Percentiles rank a stretch among this genome's conserved stretches.
Conservation (phyloP, 2,113 vertebrate species). For the Silurus meridionalis region DNA sequence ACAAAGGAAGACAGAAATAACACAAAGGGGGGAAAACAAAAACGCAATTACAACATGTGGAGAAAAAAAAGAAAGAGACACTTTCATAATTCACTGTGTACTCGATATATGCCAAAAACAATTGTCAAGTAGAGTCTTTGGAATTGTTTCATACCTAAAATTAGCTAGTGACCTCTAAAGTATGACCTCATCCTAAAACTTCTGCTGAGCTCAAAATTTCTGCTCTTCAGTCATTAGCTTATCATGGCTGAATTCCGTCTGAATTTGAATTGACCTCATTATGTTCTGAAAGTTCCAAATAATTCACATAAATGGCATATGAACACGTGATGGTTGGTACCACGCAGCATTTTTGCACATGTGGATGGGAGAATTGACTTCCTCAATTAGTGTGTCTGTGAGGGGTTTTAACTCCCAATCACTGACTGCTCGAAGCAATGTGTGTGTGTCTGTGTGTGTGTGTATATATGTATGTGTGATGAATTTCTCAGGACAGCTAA, state of each 20-base stretch:
- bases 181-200: neutral
- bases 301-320: neutral
- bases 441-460: neutral
- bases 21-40: neutral
- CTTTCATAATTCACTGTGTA: neutral
- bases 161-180: neutral
- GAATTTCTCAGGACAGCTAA: neutral
- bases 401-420: conserved; percentile 34
- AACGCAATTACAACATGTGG: neutral
- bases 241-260: neutral
- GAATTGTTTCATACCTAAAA: neutral
- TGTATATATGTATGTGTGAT: too few relatives aligned
- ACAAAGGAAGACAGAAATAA: neutral
- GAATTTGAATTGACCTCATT: neutral
- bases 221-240: neutral
- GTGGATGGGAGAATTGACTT: conserved; percentile 39
- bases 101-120: neutral
- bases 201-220: neutral
- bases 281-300: neutral
- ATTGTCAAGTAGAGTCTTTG: neutral
- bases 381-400: conserved; percentile 26
- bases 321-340: neutral
- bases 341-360: conserved; percentile 19
- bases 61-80: neutral
- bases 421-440: conserved; percentile 14